Evolutionary conservation across 2,113 vertebrate genomes (phyloP), one percentile per base, ranked within the genome.

Genomic region (Zingel zingel): DNA sequence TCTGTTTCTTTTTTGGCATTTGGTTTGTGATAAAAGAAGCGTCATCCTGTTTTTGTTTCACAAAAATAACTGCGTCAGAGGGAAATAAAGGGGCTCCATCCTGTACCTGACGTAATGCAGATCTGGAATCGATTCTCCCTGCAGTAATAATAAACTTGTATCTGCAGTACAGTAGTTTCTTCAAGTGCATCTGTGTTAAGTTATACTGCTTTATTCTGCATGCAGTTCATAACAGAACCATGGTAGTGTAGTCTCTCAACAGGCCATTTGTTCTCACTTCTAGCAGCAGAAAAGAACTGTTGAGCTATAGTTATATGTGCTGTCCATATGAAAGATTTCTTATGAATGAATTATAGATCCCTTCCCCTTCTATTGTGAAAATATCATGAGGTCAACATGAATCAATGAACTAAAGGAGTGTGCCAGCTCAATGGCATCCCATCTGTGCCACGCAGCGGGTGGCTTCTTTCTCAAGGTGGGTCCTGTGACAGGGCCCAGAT

Each of bases 401-500:
- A 89, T 91, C 85, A 89, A 81, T 89, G 89, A 89, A 88, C 69
- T 58, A 45, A 79, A 75, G 4, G 47, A 51, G 67, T 3, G 14
- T 53, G 84, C 90, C 91, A 86, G 74, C 43, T 79, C 70, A 53
- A 33, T 48, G 69, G 81, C n/a, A 63, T 69, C 77, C 89, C 88
- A 94, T 91, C 91, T 91, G 85, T 70, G 88, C 69, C 66, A 48
- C 77, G 10, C 81, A 79, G 77, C 23, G 14, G 81, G 87, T 9
- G 79, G 69, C 59, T 88, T 85, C 75, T 91, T 62, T 84, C 78
- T 71, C 81, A 65, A 90, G 88, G 88, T 91, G 82, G 75, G 81
- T 84, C 84, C 82, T 33, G 47, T 80, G 87, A 88, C 45, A 21
- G 77, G 45, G 83, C 79, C 88, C 92, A 95, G 94, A 93, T 92